Base-by-base conservation (phyloP, 2,113 vertebrate species). In the Trogon surrucura region DNA sequence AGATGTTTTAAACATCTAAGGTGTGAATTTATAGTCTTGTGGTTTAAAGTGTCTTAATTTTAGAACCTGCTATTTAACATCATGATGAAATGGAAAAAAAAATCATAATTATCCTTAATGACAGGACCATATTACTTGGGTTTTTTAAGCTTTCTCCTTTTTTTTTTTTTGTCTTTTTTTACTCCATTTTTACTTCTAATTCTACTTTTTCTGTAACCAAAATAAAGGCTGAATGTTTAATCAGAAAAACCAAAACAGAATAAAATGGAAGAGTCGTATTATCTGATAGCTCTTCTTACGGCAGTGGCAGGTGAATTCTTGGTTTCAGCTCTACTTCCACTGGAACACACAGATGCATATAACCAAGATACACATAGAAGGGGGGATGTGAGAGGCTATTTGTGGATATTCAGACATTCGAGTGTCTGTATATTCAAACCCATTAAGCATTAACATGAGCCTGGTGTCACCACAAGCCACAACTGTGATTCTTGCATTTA, bases 311-410 rank as follows among this genome's bases (percentile, higher is more conserved):
- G 61, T 66, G 18, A 70, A 65, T 27, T 54, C 1, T 13, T 60
- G n/a, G 38, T 82, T 27, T 89, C 21, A 41, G 27, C 14, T 82
- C 25, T 2, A 0, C 26, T 74, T 1, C 8, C 53, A 61, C 36
- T 32, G 27, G 51, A 61, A 38, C 13, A 51, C 34, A 61, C 9
- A n/a, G 29, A 38, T 56, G 38, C 60, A 5, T 69, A 34, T 23
- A 38, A 38, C 10, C 7, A 72, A 32, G 58, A 29, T 0, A 0
- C 20, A 32, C 18, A 25, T 0, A n/a, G 25, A 12, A 7, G 1
- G 36, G 12, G 61, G 7, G 36, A 41, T 30, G 41, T 41, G 44
- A 67, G 7, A 82, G 11, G 34, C 3, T 72, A 47, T 23, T 1
- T 64, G 8, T 23, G 34, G 54, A 38, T 48, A 11, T 41, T 41